Conservation (phyloP, 1,140 invertebrate species). For the Zaprionus davidi region DNA sequence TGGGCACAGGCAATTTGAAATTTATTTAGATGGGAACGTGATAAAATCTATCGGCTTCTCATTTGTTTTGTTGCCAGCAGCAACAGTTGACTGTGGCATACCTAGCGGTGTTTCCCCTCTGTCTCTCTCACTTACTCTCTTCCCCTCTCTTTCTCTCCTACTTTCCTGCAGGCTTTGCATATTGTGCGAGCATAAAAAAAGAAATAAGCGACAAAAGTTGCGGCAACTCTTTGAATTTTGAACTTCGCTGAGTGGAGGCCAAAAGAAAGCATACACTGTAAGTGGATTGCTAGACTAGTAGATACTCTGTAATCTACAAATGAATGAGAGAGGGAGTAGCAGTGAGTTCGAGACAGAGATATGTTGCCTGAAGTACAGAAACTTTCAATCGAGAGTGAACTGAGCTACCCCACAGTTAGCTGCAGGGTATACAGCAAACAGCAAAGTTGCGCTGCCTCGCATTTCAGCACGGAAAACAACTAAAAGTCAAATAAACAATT, state of each 20-base stretch:
- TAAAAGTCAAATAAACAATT: conserved; percentile 83
- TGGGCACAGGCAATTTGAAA: conserved; percentile 2
- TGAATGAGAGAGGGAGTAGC: not conserved
- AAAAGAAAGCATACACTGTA: not conserved
- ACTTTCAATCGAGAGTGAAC: not conserved
- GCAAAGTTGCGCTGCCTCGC: conserved; percentile 53
- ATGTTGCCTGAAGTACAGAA: too few relatives aligned
- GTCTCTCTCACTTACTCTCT: not conserved
- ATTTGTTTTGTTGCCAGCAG: conserved; percentile 26
- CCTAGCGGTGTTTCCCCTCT: not conserved
- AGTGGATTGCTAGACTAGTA: not conserved
- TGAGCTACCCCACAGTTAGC: not conserved
- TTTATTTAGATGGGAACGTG: conserved; percentile 11
- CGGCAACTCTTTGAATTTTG: conserved; percentile 38
- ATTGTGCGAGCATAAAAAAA: conserved; percentile 19
- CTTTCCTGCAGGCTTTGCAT: conserved; percentile 18
- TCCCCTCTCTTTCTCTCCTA: not conserved
- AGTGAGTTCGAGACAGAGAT: not conserved
- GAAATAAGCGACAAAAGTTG: conserved; percentile 14
- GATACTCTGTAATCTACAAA: not conserved
- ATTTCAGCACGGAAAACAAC: conserved; percentile 76
- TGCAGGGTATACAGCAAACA: conserved; percentile 57
- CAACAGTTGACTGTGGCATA: conserved; percentile 23
- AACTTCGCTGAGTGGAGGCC: conserved; percentile 15
- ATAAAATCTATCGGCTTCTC: conserved; percentile 24